phyloP scores from a whole-genome alignment of 2,888 invertebrate species.

The Trissolcus brochymenae region DNA sequence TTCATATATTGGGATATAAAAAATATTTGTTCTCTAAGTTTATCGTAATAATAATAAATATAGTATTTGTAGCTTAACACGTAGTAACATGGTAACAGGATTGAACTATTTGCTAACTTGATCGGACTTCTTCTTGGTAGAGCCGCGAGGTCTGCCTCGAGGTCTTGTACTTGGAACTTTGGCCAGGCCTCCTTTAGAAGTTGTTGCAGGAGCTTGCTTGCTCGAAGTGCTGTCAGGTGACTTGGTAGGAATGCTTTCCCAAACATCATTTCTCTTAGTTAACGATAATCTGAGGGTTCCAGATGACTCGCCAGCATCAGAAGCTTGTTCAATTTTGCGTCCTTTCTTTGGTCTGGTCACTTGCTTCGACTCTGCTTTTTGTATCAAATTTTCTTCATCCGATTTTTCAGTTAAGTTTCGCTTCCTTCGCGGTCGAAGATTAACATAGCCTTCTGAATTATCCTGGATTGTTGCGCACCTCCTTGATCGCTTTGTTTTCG shows the following conservation, averaged over 20 bases:
- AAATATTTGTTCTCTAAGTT: too few species aligned
- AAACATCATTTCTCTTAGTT: slow-evolving; percentile 34
- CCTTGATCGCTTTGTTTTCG: not conserved
- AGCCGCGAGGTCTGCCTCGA: too few species aligned
- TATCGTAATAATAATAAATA: too few species aligned
- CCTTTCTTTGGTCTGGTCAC: slow-evolving; percentile 7
- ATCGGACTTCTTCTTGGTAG: too few species aligned
- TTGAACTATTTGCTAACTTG: too few species aligned
- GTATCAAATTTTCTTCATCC: not conserved
- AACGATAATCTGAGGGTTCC: slow-evolving; percentile 27
- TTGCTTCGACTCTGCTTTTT: not conserved
- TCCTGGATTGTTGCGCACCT: too few species aligned
- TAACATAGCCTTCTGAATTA: too few species aligned
- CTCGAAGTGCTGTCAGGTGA: not conserved
- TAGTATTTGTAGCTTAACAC: too few species aligned
- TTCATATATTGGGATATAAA: too few species aligned
- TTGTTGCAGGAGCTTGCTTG: too few species aligned
- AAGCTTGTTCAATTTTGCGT: not conserved
- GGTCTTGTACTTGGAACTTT: not conserved
- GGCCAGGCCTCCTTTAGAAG: not conserved
- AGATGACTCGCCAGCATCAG: not conserved
- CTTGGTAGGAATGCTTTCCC: slow-evolving; percentile 23
- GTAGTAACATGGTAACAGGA: too few species aligned
- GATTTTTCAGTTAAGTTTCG: not conserved
- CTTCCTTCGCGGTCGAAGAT: too few species aligned